Evolutionary conservation across 92 coral and sea anemone genomes (phyloP), one percentile per base, ranked within the genome.

Genomic region (Actinostola sp.): DNA sequence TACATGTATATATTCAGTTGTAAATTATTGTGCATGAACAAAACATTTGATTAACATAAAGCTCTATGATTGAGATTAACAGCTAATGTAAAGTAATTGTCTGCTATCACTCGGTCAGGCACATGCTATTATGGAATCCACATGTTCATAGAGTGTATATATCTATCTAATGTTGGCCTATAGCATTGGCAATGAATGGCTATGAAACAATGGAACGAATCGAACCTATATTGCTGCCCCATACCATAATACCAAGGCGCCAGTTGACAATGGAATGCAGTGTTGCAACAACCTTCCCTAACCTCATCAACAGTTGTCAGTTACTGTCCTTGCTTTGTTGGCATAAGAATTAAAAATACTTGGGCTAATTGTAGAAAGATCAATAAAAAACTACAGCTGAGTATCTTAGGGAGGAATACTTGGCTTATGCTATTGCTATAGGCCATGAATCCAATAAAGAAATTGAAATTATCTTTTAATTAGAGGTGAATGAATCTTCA

Each of bases 291-390:
- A 59, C 67, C 79, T 59, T 34, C 45, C 15, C 36, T 73, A 59
- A 48, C 70, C 79, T 61, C 39, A 30, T 68, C 74, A 46, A 15
- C 26, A 49, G 29, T 21, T 73, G 79, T 73, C 79, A 73, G 24
- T 59, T 60, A 61, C 19, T 41, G 46, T 44, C 72, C 64, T 23
- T 16, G 42, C 45, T 48, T 75, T 75, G 72, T 75, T 63, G 25
- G 63, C 50, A 4, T 46, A 51, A 54, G 81, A 51, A 26, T 75
- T 63, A 75, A 28, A 52, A 75, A 52, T 66, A 75, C 81, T 75
- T 75, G 32, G 63, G 9, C 46, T 75, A 63, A 75, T 75, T 75
- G 72, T 61, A 48, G 41, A 60, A 75, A 75, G 35, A 19, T 58
- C 63, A 75, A 75, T 35, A 75, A 49, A 55, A 20, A 55, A 19